These are phyloP conservation scores for Papilio polytes DNA, from an alignment of 1,140 invertebrate genomes.

Conservation along the genomic window DNA sequence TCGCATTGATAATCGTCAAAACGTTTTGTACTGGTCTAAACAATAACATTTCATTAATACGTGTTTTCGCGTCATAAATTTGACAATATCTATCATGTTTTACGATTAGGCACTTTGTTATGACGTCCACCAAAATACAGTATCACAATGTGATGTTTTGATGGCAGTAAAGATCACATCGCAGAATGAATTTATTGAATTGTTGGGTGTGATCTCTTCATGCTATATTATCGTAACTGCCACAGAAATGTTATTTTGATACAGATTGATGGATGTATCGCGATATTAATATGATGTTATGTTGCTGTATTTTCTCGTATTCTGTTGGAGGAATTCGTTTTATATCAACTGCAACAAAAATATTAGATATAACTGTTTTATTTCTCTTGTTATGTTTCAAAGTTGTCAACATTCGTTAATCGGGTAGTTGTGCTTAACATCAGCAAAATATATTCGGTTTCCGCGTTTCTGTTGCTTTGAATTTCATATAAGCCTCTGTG, in stretches of 20 bases:
- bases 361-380: neutral
- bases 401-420: neutral
- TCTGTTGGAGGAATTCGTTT: neutral
- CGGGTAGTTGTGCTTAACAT: neutral
- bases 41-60: constrained; percentile 34
- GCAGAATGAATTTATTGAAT: constrained; percentile 63
- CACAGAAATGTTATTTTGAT: constrained; percentile 37
- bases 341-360: neutral
- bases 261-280: constrained; percentile 35
- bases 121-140: constrained; percentile 37
- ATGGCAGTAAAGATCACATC: constrained; percentile 65
- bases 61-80: constrained; percentile 37
- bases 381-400: neutral
- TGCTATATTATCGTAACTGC: constrained; percentile 44
- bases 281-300: constrained; percentile 22
- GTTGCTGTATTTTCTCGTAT: neutral
- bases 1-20: neutral
- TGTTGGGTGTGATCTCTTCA: constrained; percentile 55
- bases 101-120: constrained; percentile 41
- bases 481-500: neutral
- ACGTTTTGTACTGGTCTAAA: neutral
- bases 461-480: neutral
- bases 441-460: constrained; percentile 1
- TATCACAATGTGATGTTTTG: constrained; percentile 48
- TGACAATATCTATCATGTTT: constrained; percentile 35